A percentile compares a stretch with the other conserved stretches of the same genome.
Conservation (phyloP, 1,140 invertebrate species). For the Melanaphis sacchari region DNA sequence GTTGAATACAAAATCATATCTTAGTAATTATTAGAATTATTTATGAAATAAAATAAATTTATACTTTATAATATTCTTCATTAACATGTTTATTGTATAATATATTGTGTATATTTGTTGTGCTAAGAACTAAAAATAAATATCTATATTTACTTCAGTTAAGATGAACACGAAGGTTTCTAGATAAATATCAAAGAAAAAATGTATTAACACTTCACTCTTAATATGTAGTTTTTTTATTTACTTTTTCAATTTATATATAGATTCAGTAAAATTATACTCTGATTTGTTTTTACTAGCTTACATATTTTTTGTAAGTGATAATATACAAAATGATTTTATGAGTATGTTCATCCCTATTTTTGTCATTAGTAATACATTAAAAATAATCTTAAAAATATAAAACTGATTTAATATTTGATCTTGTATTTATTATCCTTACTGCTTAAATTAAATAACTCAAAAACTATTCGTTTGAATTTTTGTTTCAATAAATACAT, state of each 20-base stretch:
- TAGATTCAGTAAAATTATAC: not conserved
- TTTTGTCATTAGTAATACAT: too few relatives aligned
- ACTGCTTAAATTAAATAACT: not conserved
- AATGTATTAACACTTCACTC: not conserved
- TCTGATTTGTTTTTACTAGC: not conserved
- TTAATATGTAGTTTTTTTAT: not conserved
- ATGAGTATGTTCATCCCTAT: too few relatives aligned
- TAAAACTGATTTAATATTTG: too few relatives aligned
- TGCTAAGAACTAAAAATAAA: too few relatives aligned
- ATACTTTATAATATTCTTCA: not conserved
- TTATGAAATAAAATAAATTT: not conserved
- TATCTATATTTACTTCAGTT: too few relatives aligned
- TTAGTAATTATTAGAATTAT: not conserved
- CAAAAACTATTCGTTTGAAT: not conserved
- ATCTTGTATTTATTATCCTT: too few relatives aligned
- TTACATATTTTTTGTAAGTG: not conserved
- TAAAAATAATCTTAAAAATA: too few relatives aligned
- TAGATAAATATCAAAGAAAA: too few relatives aligned
- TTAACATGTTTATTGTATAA: too few relatives aligned
- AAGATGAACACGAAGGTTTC: too few relatives aligned
- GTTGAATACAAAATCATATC: not conserved
- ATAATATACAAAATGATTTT: not conserved
- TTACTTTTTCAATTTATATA: not conserved
- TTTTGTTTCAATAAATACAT: not conserved
- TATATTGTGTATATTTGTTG: too few relatives aligned